Percentiles rank a stretch among this genome's conserved stretches.
Evolutionary conservation across 2,888 invertebrate genomes (phyloP).

Genomic region (Ophion ventricosus): DNA sequence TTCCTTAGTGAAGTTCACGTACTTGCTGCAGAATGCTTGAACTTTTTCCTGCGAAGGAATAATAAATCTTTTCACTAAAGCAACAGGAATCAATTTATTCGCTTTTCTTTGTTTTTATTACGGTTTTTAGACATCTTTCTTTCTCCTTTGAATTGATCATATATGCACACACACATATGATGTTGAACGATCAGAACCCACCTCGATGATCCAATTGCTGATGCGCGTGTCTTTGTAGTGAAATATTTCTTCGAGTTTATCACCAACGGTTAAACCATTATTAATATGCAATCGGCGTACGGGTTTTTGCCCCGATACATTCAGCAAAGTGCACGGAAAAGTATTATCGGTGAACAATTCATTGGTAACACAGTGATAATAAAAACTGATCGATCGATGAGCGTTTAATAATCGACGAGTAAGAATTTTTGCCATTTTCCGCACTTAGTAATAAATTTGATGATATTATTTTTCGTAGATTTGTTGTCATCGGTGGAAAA

Average conservation of each 20-base stretch:
- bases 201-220: slow-evolving; percentile 82
- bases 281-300: slow-evolving; percentile 4
- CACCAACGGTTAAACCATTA: slow-evolving; percentile 57
- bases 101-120: not conserved
- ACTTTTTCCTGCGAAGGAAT: slow-evolving; percentile 79
- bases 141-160: not conserved
- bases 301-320: slow-evolving; percentile 18
- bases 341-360: slow-evolving; percentile 11
- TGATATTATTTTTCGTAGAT: not conserved
- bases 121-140: not conserved
- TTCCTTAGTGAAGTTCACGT: slow-evolving; percentile 75
- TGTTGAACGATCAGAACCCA: slow-evolving; percentile 64
- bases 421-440: slow-evolving; percentile 45
- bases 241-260: slow-evolving; percentile 78
- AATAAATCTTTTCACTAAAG: not conserved
- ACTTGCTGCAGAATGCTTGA: slow-evolving; percentile 79
- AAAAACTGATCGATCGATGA: slow-evolving; percentile 12
- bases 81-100: not conserved
- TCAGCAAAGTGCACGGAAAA: not conserved
- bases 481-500: not conserved
- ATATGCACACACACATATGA: not conserved
- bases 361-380: slow-evolving; percentile 23
- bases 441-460: not conserved
- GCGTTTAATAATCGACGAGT: slow-evolving; percentile 19
- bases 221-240: slow-evolving; percentile 77